A percentile compares a stretch with the other conserved stretches of the same genome.
These are phyloP conservation scores for Drosophila saltans DNA, from an alignment of 1,140 invertebrate genomes.

Conservation along the genomic window DNA sequence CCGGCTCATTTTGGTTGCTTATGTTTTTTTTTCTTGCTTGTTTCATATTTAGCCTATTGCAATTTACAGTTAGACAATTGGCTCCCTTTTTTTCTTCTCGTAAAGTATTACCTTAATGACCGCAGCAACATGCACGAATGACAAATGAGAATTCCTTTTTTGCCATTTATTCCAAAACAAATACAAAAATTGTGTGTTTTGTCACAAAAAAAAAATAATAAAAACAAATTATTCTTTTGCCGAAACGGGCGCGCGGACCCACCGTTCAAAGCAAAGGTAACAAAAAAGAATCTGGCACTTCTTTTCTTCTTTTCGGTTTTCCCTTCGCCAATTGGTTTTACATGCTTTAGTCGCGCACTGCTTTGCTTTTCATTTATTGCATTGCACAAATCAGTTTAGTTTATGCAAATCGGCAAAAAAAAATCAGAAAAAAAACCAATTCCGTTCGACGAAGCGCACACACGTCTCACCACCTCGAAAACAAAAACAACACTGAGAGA, in stretches of 20 bases:
- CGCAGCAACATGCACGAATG: neutral
- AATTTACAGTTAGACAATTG: neutral
- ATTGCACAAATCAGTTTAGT: constrained; percentile 63
- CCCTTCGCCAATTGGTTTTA: constrained; percentile 10
- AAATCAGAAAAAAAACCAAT: constrained; percentile 41
- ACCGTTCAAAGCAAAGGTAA: constrained; percentile 3
- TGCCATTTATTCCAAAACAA: constrained; percentile 1
- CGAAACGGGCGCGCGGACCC: constrained; percentile 5
- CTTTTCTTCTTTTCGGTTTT: constrained; percentile 42
- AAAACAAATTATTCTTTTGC: neutral
- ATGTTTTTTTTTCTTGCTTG: neutral
- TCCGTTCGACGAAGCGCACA: constrained; percentile 8
- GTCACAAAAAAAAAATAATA: constrained; percentile 5
- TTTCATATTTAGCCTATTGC: neutral
- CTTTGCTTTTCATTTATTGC: constrained; percentile 44
- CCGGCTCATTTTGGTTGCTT: neutral
- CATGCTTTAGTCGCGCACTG: constrained; percentile 58
- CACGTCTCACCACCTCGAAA: constrained; percentile 7
- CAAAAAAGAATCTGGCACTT: constrained; percentile 69
- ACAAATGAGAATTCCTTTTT: neutral
- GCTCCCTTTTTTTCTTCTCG: neutral
- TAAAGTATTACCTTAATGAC: neutral
- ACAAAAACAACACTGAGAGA: constrained; percentile 4
- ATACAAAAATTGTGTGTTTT: neutral
- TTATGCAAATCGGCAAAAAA: constrained; percentile 53